Evolutionary conservation across 2,113 vertebrate genomes (phyloP).

Genomic region (Isurus oxyrinchus): DNA sequence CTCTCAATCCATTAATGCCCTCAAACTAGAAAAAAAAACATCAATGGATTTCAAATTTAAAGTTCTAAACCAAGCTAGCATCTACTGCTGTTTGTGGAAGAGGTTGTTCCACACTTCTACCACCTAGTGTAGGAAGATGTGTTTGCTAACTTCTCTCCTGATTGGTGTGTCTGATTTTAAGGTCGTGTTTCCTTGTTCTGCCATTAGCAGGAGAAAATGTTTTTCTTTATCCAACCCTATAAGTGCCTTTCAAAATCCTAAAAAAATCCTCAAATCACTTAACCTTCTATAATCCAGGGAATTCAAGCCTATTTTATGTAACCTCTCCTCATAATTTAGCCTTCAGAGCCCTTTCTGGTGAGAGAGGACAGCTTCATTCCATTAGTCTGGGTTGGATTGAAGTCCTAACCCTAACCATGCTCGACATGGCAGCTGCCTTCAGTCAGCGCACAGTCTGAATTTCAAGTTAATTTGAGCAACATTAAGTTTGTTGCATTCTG

Average conservation of each 20-base stretch:
- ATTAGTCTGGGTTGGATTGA: neutral
- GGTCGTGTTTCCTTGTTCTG: neutral
- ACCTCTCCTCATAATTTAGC: neutral
- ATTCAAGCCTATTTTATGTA: neutral
- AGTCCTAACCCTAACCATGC: neutral
- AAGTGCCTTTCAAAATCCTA: neutral
- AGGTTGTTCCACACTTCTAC: neutral
- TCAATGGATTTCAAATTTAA: neutral
- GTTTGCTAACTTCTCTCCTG: neutral
- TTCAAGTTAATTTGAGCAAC: neutral
- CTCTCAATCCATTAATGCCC: neutral
- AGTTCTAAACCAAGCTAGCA: neutral
- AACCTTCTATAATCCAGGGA: neutral
- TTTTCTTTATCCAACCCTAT: neutral
- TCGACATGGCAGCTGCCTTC: neutral
- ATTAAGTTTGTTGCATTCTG: neutral
- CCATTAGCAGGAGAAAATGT: neutral
- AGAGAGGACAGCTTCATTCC: neutral
- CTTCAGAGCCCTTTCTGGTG: neutral
- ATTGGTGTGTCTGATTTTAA: neutral
- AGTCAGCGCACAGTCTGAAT: neutral
- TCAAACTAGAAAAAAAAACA: neutral
- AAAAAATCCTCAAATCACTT: neutral
- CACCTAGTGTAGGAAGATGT: neutral
- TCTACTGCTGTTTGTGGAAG: neutral